These are phyloP conservation scores for Dilophus febrilis DNA, from an alignment of 2,888 invertebrate species.

Conservation along the genomic window DNA sequence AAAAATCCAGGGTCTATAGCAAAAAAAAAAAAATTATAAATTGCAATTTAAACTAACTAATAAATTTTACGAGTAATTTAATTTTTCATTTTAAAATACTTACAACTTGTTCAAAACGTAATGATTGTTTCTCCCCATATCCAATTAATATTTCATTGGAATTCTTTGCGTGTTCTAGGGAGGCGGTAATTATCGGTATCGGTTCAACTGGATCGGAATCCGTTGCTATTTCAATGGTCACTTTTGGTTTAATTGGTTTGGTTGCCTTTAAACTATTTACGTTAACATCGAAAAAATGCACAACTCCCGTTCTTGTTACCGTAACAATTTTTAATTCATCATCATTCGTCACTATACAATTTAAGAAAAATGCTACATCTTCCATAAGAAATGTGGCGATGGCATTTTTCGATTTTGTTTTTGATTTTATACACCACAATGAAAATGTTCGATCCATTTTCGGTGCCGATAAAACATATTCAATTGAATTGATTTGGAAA, in stretches of 20 bases:
- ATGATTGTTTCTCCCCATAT: slow-evolving; percentile 38
- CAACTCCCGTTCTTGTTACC: slow-evolving; percentile 55
- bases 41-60: not conserved
- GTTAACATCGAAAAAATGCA: slow-evolving; percentile 55
- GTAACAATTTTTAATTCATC: slow-evolving; percentile 31
- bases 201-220: slow-evolving; percentile 36
- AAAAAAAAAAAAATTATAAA: slow-evolving; percentile 6
- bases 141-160: slow-evolving; percentile 34
- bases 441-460: slow-evolving; percentile 26
- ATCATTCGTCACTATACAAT: slow-evolving; percentile 33
- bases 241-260: slow-evolving; percentile 46
- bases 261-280: slow-evolving; percentile 21
- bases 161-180: slow-evolving; percentile 20
- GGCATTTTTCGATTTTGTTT: slow-evolving; percentile 31
- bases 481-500: slow-evolving; percentile 14
- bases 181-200: slow-evolving; percentile 35
- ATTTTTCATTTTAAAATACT: slow-evolving; percentile 12
- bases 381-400: slow-evolving; percentile 48
- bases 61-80: no score
- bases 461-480: slow-evolving; percentile 25
- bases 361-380: slow-evolving; percentile 42
- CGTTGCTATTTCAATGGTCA: slow-evolving; percentile 41
- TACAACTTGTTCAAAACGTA: slow-evolving; percentile 42
- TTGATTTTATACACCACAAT: slow-evolving; percentile 22
- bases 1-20: slow-evolving; percentile 32